Evolutionary conservation across 2,888 invertebrate genomes (phyloP), one percentile per base, ranked within the genome.

Genomic region (Eupithecia exiguata): DNA sequence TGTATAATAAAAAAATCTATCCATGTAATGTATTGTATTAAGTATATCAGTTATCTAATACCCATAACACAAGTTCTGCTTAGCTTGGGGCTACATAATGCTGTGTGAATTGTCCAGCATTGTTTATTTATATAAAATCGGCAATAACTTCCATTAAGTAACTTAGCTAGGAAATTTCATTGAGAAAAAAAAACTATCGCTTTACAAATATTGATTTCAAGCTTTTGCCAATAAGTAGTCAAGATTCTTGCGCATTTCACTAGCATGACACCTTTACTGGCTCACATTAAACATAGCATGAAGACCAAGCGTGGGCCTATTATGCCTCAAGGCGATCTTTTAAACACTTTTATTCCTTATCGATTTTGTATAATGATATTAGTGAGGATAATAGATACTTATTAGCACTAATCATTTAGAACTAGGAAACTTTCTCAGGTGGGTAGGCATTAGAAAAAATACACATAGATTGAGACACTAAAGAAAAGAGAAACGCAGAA

Each of bases 341-440:
- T 72, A 77, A 74, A 77, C 72, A 78, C 77, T 75, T 78, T 78
- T 77, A 73, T 76, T 69, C 73, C 71, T 69, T 71, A 76, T 69
- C 76, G 74, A 78, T 76, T 73, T 75, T 75, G 76, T 67, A 65
- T 75, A 62, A 70, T 77, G 43, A 73, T 72, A 78, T 78, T 77
- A 77, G 63, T 62, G 58, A 67, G 46, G 36, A 69, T 76, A 68
- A 73, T 75, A 70, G 46, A 66, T 77, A 70, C 62, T 40, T 63
- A 78, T 74, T 72, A 69, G 65, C 46, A 12, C 69, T 76, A 73
- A 76, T 76, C 66, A 69, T 35, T 43, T 66, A 49, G 71, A 71
- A 76, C 74, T 71, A 71, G 21, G 35, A 63, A 71, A 71, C 76
- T 76, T 76, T 76, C 76, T 70, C 63, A 68, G 10, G 40, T 68